A percentile compares a stretch with the other conserved stretches of the same genome.
These are phyloP conservation scores for Indri indri DNA, from an alignment of 2,113 vertebrate genomes.

Conservation along the genomic window DNA sequence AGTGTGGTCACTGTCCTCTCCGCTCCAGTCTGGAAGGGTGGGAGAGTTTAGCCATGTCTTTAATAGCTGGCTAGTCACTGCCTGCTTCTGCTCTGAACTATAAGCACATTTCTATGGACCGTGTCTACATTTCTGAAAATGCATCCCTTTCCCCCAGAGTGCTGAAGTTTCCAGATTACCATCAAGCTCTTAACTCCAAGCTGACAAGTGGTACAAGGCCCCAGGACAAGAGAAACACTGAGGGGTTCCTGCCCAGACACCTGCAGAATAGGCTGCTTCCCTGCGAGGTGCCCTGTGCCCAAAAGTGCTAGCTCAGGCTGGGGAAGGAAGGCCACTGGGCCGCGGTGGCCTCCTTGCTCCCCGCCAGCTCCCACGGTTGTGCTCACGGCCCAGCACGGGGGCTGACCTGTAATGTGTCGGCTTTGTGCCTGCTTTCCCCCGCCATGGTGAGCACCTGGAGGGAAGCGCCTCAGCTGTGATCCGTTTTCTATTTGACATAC, in stretches of 20 bases:
- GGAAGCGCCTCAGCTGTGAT: background rate
- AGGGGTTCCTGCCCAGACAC: background rate
- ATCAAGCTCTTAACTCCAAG: background rate
- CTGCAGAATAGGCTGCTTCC: background rate
- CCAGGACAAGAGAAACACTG: background rate
- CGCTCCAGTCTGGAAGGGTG: background rate
- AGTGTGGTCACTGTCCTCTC: background rate
- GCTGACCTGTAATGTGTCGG: background rate
- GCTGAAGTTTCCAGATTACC: background rate
- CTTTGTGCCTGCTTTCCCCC: background rate
- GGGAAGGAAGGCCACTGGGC: too few relatives aligned
- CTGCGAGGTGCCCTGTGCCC: background rate
- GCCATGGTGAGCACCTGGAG: background rate
- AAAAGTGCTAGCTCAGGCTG: background rate
- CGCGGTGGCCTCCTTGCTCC: background rate
- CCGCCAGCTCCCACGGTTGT: background rate
- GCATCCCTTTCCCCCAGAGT: background rate
- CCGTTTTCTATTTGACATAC: background rate
- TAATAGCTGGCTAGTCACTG: background rate
- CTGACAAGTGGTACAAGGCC: background rate
- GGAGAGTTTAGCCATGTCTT: background rate
- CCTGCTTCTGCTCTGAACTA: background rate
- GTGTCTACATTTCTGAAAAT: background rate
- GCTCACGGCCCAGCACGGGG: background rate
- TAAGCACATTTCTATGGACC: background rate